phyloP scores from a whole-genome alignment of 2,113 vertebrate species.

The Aptenodytes forsteri region DNA sequence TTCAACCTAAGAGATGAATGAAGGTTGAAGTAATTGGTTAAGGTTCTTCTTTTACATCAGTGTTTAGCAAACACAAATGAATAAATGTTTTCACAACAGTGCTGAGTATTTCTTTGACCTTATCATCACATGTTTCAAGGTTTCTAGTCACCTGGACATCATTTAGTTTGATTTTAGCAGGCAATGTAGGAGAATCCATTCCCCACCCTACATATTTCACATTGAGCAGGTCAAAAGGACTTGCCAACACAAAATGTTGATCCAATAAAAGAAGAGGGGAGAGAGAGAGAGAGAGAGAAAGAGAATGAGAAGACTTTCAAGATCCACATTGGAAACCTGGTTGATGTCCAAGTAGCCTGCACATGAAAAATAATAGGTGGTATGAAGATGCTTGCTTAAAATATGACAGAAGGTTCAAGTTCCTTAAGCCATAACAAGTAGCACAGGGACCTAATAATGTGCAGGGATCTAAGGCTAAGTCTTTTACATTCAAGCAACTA shows the following conservation, averaged over 20 bases:
- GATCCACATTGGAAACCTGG: neutral
- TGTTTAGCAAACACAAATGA: neutral
- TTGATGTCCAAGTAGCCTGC: neutral
- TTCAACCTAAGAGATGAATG: neutral
- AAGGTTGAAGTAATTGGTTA: neutral
- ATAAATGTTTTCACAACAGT: neutral
- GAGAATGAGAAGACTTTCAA: neutral
- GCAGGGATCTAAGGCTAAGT: neutral
- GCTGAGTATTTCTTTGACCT: neutral
- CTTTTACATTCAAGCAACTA: neutral
- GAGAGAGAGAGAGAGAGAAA: neutral
- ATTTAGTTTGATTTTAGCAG: neutral
- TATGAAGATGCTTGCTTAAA: neutral
- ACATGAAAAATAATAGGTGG: neutral
- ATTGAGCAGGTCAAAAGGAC: neutral
- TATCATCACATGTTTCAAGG: neutral
- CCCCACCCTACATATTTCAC: fast-evolving
- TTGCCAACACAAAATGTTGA: neutral
- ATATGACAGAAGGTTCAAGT: neutral
- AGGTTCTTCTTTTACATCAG: neutral
- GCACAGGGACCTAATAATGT: neutral
- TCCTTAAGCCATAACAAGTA: neutral
- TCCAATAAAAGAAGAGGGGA: neutral
- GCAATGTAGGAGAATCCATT: neutral
- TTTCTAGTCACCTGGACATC: neutral